A percentile compares a stretch with the other conserved stretches of the same genome.
Evolutionary conservation across 1,140 invertebrate genomes (phyloP).

Genomic region (Armadillidium nasatum): DNA sequence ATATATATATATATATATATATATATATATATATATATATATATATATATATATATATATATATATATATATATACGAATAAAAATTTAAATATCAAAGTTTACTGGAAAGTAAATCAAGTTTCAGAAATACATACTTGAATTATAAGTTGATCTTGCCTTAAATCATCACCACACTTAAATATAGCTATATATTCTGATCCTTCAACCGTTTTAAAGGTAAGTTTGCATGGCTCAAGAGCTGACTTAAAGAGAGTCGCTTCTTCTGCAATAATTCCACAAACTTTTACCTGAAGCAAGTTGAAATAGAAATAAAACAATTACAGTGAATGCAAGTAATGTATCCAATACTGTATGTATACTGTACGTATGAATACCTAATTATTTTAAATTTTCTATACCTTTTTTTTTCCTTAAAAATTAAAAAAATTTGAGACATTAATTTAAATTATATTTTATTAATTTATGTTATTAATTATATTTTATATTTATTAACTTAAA

Average conservation of each 20-base stretch:
- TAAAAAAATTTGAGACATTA: too few species aligned
- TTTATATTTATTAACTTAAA: too few species aligned
- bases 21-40: slow-evolving; percentile 6
- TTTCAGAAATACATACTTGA: slow-evolving; percentile 48
- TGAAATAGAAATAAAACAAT: too few species aligned
- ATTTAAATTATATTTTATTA: too few species aligned
- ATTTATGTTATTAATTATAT: too few species aligned
- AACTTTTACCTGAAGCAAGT: slow-evolving; percentile 41
- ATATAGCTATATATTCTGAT: slow-evolving; percentile 91
- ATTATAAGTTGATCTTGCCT: slow-evolving; percentile 96
- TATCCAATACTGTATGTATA: too few species aligned
- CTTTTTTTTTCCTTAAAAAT: too few species aligned
- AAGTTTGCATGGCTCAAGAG: slow-evolving; percentile 93
- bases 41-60: slow-evolving; percentile 6
- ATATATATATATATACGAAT: too few species aligned
- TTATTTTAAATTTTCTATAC: too few species aligned
- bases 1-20: slow-evolving; percentile 6
- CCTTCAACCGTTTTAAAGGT: slow-evolving; percentile 79
- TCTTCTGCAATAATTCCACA: slow-evolving; percentile 75
- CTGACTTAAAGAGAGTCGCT: slow-evolving; percentile 92
- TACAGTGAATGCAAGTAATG: too few species aligned
- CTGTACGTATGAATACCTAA: too few species aligned
- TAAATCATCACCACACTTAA: slow-evolving; percentile 98
- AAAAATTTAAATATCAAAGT: background rate
- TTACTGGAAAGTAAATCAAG: background rate